Evolutionary conservation across 2,113 vertebrate species (phyloP).

Genomic region (Oxygymnocypris stewartii): DNA sequence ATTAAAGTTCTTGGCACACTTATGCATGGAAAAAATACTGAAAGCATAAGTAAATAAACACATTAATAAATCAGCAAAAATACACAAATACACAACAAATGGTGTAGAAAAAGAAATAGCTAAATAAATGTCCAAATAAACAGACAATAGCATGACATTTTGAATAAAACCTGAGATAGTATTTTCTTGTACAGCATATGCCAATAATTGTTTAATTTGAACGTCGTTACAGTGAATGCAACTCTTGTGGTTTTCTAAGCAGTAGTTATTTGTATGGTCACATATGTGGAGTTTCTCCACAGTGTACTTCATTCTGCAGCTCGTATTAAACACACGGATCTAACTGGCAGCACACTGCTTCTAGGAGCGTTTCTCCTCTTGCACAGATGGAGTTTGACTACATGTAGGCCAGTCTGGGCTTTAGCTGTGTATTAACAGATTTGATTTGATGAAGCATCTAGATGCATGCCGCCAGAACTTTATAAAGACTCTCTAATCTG

Average conservation of each 20-base stretch:
- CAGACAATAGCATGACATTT: no score
- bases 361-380: slow-evolving; percentile 23
- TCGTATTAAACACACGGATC: background rate
- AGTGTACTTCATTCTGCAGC: background rate
- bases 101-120: no score
- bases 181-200: no score
- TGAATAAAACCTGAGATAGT: no score
- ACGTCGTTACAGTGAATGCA: background rate
- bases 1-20: background rate
- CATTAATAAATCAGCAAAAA: background rate
- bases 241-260: background rate
- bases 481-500: slow-evolving; percentile 43
- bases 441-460: slow-evolving; percentile 46
- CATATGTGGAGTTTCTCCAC: background rate
- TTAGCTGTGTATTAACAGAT: slow-evolving; percentile 59
- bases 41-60: background rate
- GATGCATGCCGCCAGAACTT: slow-evolving; percentile 42
- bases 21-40: background rate
- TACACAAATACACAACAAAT: no score
- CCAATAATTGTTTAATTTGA: background rate
- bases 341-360: slow-evolving; percentile 49
- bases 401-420: slow-evolving; percentile 53
- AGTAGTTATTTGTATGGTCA: background rate
- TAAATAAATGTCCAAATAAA: no score
- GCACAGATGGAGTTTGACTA: slow-evolving; percentile 44